Evolutionary conservation across 2,888 invertebrate species (phyloP), one percentile per base, ranked within the genome.

Genomic region (Halictus quadricinctus): DNA sequence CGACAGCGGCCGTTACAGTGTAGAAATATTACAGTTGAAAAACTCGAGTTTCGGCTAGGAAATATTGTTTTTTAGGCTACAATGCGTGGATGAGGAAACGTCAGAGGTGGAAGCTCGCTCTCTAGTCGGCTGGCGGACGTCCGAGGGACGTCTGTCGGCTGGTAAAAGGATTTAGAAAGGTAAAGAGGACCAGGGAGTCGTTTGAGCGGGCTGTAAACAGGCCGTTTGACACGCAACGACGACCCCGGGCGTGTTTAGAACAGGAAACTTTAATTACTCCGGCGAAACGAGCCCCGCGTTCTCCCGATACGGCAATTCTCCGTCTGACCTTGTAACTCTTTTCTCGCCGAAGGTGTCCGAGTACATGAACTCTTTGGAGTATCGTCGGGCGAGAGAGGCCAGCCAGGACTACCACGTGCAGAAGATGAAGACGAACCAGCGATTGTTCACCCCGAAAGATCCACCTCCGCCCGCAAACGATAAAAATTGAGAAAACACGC

Each of bases 191-290:
- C 64, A 60, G 66, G 58, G 50, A 64, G 69, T 80, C 76, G 36
- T 76, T 13, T 25, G 54, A 48, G 18, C 36, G 13, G 81, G 66
- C 13, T 41, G 72, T 21, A 84, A 90, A 58, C 82, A 82, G 90
- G 90, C 58, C 87, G 83, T 43, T 73, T 81, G 87, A 81, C 84
- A 84, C 87, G 90, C 86, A 88, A 89, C 90, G 84, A 15, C 82
- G 83, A 54, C 69, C 79, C 82, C 41, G n/a, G 41, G 72, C 75
- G 83, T 76, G 41, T 87, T 80, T 86, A 87, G 86, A 76, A 80
- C 89, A 88, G 89, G 86, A 90, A 89, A 90, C 85, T 89, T 89
- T 87, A 88, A 89, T 88, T 85, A 85, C 85, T 86, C 80, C 87
- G 88, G 72, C 72, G 89, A 88, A 88, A 87, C 87, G 87, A 88